These are phyloP conservation scores for Nysson spinosus DNA, from an alignment of 2,888 invertebrate species.

Conservation along the genomic window DNA sequence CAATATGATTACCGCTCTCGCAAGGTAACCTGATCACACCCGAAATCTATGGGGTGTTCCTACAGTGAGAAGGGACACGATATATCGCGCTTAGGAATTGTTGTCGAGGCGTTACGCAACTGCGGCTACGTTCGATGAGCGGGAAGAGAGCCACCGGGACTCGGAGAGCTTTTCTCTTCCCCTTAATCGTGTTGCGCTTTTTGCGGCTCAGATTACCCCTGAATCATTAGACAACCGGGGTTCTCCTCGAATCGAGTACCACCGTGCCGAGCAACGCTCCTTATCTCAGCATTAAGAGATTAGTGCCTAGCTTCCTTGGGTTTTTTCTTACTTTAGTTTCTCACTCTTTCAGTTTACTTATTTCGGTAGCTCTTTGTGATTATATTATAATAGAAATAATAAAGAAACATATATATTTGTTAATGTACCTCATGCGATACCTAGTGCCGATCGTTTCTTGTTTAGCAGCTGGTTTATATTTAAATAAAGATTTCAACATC, in stretches of 20 bases:
- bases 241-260: slow-evolving; percentile 63
- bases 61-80: slow-evolving; percentile 47
- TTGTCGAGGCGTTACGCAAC: slow-evolving; percentile 66
- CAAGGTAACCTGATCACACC: slow-evolving; percentile 76
- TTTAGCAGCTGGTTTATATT: too few species aligned
- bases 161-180: slow-evolving; percentile 15
- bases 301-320: slow-evolving; percentile 46
- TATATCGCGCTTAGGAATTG: slow-evolving; percentile 52
- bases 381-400: too few species aligned
- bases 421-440: too few species aligned
- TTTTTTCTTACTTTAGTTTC: slow-evolving; percentile 45
- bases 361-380: background rate
- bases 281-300: slow-evolving; percentile 75
- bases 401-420: too few species aligned
- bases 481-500: too few species aligned
- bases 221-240: slow-evolving; percentile 69
- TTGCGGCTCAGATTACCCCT: slow-evolving; percentile 76
- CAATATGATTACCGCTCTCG: slow-evolving; percentile 77
- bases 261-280: slow-evolving; percentile 60
- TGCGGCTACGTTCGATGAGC: slow-evolving; percentile 38
- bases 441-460: too few species aligned
- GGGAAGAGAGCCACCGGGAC: slow-evolving; percentile 5
- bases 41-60: slow-evolving; percentile 71
- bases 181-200: slow-evolving; percentile 76
- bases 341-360: slow-evolving; percentile 13